Evolutionary conservation across 2,888 invertebrate species (phyloP).

Genomic region (Cordilura impudica): DNA sequence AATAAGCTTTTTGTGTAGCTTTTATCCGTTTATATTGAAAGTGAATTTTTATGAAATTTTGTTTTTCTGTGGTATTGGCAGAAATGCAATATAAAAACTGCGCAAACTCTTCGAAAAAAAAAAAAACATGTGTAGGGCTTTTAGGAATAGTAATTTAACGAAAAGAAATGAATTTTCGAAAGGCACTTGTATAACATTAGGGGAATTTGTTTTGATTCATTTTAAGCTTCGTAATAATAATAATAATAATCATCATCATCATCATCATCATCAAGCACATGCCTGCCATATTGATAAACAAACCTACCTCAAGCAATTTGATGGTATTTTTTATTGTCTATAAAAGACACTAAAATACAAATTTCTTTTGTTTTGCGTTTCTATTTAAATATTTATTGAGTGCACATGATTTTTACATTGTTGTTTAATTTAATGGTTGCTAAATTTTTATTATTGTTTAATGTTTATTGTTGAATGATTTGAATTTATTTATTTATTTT

Average conservation of each 20-base stretch:
- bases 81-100: neutral
- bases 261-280: neutral
- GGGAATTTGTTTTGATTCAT: slow-evolving; percentile 31
- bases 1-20: neutral
- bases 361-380: neutral
- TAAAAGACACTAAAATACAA: neutral
- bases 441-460: neutral
- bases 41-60: neutral
- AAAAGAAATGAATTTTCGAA: neutral
- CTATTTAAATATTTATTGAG: neutral
- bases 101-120: slow-evolving; percentile 12
- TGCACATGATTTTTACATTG: neutral
- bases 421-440: neutral
- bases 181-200: neutral
- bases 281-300: neutral
- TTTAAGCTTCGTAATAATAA: neutral
- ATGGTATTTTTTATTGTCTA: neutral
- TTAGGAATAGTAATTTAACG: too few relatives aligned
- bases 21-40: neutral
- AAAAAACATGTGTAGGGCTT: neutral
- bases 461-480: too few relatives aligned
- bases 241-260: neutral
- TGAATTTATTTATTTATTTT: too few relatives aligned
- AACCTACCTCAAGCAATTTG: slow-evolving; percentile 29
- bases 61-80: neutral